Base-by-base conservation (phyloP, 1,140 invertebrate genomes). In the Agrypnia vestita region DNA sequence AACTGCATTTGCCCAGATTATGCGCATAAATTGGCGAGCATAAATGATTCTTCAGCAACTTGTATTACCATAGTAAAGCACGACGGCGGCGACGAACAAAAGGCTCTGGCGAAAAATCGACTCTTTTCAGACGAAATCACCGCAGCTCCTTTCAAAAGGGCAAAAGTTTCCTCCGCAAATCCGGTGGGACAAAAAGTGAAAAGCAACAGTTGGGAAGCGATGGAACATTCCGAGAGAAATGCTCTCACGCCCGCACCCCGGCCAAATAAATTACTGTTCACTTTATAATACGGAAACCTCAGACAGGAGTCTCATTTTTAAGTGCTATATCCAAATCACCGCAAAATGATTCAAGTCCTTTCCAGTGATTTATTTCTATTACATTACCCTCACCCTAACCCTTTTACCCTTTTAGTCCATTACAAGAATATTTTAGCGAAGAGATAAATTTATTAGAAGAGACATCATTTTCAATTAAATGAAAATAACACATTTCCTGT, bases 191-290 rank as follows among this genome's bases (percentile, higher is more conserved):
- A 0, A 17, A 15, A 21, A 59, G 21, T 59, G 55, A 59, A 59
- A 0, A 15, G 53, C 53, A 56, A 56, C n/a, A 56, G 53, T 56
- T 56, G n/a, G 15, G 15, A 6, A 56, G n/a, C 53, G n/a, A 56
- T 19, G 15, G 55, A 21, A 21, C 12, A 1, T 21, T 59, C 55
- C 7, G 4, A 55, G 76, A 25, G 21, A 59, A 4, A 59, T 59
- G 21, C 15, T 59, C 15, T 6, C 8, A 21, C n/a, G n/a, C n/a
- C n/a, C n/a, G 21, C 55, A n/a, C 15, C 15, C 15, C 46, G 64
- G 25, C 73, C 89, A 59, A 21, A 19, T 21, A 12, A 21, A 59
- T 59, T 59, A 59, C 55, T 8, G 17, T 35, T 35, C 25, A 3
- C 25, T 35, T 35, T 35, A 35, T 35, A 35, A 35, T 35, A 1